A percentile compares a stretch with the other conserved stretches of the same genome.
Evolutionary conservation across 2,888 invertebrate genomes (phyloP).

Genomic region (Dryadula phaetusa): DNA sequence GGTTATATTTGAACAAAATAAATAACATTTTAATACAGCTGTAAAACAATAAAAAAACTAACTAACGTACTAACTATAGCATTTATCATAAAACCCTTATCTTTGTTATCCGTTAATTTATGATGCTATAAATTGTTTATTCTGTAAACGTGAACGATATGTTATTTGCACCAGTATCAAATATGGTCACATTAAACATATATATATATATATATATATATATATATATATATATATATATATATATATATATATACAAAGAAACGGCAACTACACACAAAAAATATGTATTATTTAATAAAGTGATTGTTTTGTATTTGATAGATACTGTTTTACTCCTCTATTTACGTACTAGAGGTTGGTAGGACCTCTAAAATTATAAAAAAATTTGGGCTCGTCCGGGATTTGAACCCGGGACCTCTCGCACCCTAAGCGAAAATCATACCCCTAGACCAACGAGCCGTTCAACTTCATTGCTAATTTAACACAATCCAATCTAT

Average conservation of each 20-base stretch:
- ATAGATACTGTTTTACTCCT: not conserved
- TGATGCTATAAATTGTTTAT: slow-evolving; percentile 29
- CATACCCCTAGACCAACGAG: slow-evolving; percentile 82
- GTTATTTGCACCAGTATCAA: not conserved
- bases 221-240: too few species aligned
- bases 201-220: not conserved
- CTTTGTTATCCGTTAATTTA: slow-evolving; percentile 36
- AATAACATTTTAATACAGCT: not conserved
- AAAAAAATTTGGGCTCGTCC: slow-evolving; percentile 72
- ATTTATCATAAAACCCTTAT: slow-evolving; percentile 23
- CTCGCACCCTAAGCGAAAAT: slow-evolving; percentile 84
- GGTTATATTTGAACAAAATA: too few species aligned
- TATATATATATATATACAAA: too few species aligned
- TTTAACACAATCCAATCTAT: too few species aligned
- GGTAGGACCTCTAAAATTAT: not conserved
- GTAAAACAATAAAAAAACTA: not conserved
- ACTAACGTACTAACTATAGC: not conserved
- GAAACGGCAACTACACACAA: too few species aligned
- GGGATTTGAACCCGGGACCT: slow-evolving; percentile 85
- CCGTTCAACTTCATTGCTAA: slow-evolving; percentile 44
- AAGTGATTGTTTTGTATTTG: too few species aligned
- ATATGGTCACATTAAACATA: not conserved
- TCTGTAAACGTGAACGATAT: slow-evolving; percentile 18
- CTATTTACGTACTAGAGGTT: too few species aligned
- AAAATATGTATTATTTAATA: too few species aligned